phyloP scores from a whole-genome alignment of 2,888 invertebrate species.

The Villa cingulata region DNA sequence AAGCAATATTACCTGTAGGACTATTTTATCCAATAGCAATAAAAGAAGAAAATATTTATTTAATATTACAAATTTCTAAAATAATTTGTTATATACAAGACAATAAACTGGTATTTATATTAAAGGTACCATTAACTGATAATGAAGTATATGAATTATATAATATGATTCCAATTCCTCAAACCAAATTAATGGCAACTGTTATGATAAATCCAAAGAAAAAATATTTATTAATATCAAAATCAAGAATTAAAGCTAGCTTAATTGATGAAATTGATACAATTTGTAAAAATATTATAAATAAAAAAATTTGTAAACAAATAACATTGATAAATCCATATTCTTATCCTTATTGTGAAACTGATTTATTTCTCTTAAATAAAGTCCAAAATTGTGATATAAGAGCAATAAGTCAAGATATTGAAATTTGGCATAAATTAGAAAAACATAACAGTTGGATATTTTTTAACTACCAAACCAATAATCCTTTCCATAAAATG shows the following conservation, averaged over 20 bases:
- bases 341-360: background rate
- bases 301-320: background rate
- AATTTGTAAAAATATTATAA: background rate
- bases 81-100: background rate
- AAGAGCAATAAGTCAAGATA: background rate
- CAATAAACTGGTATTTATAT: background rate
- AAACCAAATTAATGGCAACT: background rate
- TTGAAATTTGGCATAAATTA: constrained; percentile 3
- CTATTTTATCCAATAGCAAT: background rate
- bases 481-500: background rate
- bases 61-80: background rate
- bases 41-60: background rate
- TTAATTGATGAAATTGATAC: background rate
- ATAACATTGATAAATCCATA: background rate
- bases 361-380: background rate
- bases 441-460: constrained; percentile 1
- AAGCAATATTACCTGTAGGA: background rate
- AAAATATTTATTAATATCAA: background rate
- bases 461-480: background rate
- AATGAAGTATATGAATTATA: background rate
- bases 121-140: background rate
- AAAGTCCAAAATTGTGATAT: background rate
- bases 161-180: background rate
- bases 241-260: background rate
- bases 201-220: background rate